Evolutionary conservation across 2,113 vertebrate species (phyloP), one percentile per base, ranked within the genome.

Genomic region (Corythoichthys haematopterus): DNA sequence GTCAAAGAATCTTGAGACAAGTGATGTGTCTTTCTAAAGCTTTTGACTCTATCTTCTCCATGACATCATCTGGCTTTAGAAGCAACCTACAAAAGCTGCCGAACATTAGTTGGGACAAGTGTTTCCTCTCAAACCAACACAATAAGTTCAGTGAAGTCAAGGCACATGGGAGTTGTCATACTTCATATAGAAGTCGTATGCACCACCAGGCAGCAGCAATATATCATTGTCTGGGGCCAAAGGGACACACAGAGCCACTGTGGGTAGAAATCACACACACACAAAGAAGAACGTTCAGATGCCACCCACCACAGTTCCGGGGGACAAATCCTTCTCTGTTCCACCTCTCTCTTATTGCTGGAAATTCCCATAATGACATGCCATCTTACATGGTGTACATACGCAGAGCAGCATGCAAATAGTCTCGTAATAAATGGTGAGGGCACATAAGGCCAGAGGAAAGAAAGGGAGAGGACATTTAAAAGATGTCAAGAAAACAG

Each of bases 261-360:
- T 86, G 84, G 84, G 85, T 74, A 87, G 82, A 79, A 86, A 86
- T 88, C 81, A 85, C 71, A 82, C 74, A 61, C 74, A 61, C 48
- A 88, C 82, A 88, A 85, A 82, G 81, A 87, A 84, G 84, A 88
- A 87, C 86, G 84, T 66, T 68, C 57, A 74, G 81, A 90, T 89
- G 82, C 87, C 89, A 90, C 88, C 90, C 90, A 91, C 85, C 20
- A 77, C 85, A 87, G 71, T 80, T 70, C 70, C 74, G 66, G 62
- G 74, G 84, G 82, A 92, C 89, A 91, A 80, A 85, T 83, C 50
- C 76, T 69, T 68, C 85, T 90, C 90, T 92, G 88, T 90, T 88
- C 79, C 53, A 69, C 72, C 68, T 65, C 80, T 84, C 80, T 64
- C 77, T 82, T 52, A 85, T 82, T 77, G 80, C 72, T 86, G 88